Percentiles rank a stretch among this genome's conserved stretches.
These are phyloP conservation scores for Eupeodes luniger DNA, from an alignment of 2,888 invertebrate genomes.

Conservation along the genomic window DNA sequence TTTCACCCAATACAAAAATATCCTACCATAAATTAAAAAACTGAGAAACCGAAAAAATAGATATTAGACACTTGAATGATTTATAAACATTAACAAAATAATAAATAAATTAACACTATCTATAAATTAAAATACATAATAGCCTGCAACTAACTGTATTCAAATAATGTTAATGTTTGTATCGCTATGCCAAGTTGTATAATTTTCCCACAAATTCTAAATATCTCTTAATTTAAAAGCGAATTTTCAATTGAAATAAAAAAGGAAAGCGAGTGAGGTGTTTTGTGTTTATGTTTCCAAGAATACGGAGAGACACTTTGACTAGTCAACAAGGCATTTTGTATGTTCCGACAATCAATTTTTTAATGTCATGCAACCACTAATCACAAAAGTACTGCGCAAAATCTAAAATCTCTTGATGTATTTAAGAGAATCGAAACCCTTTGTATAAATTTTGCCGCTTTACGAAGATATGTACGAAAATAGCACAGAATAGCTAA, in stretches of 20 bases:
- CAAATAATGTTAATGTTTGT: too few relatives aligned
- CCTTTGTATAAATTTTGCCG: constrained; percentile 35
- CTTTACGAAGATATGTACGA: constrained; percentile 32
- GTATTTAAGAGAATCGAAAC: constrained; percentile 47
- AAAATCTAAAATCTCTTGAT: constrained; percentile 40
- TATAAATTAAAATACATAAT: not conserved
- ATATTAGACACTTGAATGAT: too few relatives aligned
- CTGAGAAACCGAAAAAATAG: too few relatives aligned
- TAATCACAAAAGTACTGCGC: constrained; percentile 36
- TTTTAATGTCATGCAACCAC: not conserved
- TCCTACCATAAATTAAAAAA: too few relatives aligned
- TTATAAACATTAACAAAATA: too few relatives aligned
- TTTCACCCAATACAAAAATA: too few relatives aligned
- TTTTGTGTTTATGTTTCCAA: not conserved
- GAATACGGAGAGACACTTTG: too few relatives aligned
- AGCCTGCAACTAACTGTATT: too few relatives aligned
- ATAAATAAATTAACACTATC: not conserved
- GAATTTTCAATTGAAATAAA: too few relatives aligned
- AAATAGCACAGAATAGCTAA: constrained; percentile 55
- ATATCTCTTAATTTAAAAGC: too few relatives aligned
- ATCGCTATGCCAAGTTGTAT: too few relatives aligned
- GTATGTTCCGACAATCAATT: not conserved
- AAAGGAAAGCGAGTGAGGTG: not conserved
- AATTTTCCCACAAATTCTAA: too few relatives aligned
- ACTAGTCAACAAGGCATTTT: not conserved